These are phyloP conservation scores for Deilephila porcellus DNA, from an alignment of 2,888 invertebrate species.

Conservation along the genomic window DNA sequence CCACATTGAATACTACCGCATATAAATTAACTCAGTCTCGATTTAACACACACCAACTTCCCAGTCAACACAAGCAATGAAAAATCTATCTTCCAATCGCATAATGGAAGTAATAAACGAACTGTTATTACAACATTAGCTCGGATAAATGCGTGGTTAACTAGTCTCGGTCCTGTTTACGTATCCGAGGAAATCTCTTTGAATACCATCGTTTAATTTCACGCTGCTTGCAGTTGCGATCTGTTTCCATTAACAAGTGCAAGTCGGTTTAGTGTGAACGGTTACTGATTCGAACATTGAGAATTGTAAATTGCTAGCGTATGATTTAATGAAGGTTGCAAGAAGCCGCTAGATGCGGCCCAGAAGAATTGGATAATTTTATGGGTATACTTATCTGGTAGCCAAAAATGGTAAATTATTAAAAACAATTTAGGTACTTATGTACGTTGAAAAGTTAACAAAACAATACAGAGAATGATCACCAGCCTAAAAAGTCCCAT, in stretches of 20 bases:
- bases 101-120: slow-evolving; percentile 21
- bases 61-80: neutral
- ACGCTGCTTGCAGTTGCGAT: slow-evolving; percentile 8
- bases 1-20: neutral
- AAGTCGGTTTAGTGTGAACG: neutral
- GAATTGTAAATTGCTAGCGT: too few relatives aligned
- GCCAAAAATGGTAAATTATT: too few relatives aligned
- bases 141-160: slow-evolving; percentile 14
- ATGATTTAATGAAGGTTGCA: neutral
- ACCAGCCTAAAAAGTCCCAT: too few relatives aligned
- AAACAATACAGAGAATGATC: too few relatives aligned
- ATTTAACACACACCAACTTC: neutral
- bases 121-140: slow-evolving; percentile 15
- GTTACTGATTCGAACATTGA: neutral
- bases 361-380: too few relatives aligned
- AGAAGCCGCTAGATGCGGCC: too few relatives aligned
- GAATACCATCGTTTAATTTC: slow-evolving; percentile 27
- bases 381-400: too few relatives aligned
- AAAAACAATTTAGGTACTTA: too few relatives aligned
- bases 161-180: slow-evolving; percentile 3
- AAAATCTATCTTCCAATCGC: slow-evolving; percentile 16
- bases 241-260: slow-evolving; percentile 10
- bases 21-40: neutral
- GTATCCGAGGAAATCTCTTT: slow-evolving; percentile 21
- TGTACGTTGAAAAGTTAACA: too few relatives aligned